Conservation (phyloP, 1,140 invertebrate species). For the Sipha flava region DNA sequence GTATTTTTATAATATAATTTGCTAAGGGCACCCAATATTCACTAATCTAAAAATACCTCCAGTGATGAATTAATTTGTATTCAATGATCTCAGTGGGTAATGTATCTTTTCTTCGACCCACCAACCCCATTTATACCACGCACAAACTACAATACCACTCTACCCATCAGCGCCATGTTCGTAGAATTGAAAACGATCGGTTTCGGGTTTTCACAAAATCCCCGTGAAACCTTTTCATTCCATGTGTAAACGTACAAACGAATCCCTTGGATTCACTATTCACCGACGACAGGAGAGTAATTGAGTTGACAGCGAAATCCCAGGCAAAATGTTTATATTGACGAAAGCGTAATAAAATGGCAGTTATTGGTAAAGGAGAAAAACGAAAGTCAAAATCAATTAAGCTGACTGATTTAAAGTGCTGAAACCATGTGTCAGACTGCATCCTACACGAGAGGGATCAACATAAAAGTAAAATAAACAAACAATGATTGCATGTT, state of each 20-base stretch:
- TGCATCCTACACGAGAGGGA: too few relatives aligned
- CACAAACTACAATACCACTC: too few relatives aligned
- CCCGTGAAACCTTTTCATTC: not conserved
- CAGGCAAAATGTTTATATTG: not conserved
- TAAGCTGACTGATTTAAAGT: not conserved
- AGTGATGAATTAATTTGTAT: not conserved
- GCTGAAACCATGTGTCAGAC: not conserved
- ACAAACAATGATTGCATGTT: not conserved
- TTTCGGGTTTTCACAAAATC: not conserved
- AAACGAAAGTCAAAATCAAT: slow-evolving; percentile 14
- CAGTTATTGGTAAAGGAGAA: not conserved
- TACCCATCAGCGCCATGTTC: not conserved
- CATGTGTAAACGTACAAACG: not conserved
- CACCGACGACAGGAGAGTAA: slow-evolving; percentile 1
- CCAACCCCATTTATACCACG: not conserved
- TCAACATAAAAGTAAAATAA: not conserved
- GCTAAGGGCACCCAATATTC: not conserved
- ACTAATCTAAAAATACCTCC: not conserved
- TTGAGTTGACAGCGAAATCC: slow-evolving; percentile 28
- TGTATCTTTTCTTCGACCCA: not conserved
- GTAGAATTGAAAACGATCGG: slow-evolving; percentile 9
- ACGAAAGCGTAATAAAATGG: not conserved
- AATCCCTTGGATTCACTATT: not conserved
- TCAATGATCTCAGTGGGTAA: not conserved
- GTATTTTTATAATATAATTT: not conserved